Evolutionary conservation across 37 sponge, comb jelly and placozoan genomes (phyloP).

Genomic region (Sycon ciliatum): DNA sequence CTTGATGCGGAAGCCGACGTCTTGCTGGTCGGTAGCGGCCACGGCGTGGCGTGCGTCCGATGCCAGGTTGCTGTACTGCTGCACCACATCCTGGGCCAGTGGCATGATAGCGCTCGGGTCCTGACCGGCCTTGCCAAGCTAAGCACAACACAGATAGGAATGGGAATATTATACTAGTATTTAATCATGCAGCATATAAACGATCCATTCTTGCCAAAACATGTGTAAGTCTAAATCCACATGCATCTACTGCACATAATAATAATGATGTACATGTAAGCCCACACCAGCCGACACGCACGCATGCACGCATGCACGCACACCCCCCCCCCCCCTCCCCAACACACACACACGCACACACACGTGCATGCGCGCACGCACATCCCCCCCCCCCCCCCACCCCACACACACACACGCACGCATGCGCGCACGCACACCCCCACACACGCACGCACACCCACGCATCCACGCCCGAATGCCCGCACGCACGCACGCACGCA

Average conservation of each 20-base stretch:
- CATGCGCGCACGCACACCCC: background rate
- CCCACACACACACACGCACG: background rate
- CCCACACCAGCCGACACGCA: background rate
- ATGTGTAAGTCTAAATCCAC: background rate
- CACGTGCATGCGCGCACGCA: background rate
- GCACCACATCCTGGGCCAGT: slow-evolving; percentile 30
- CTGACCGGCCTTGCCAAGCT: slow-evolving; percentile 13
- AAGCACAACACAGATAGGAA: no score
- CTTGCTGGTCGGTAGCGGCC: slow-evolving; percentile 47
- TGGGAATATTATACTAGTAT: no score
- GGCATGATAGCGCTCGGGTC: slow-evolving; percentile 19
- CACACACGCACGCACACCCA: background rate
- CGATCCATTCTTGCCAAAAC: no score
- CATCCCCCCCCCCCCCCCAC: background rate
- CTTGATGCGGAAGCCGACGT: slow-evolving; percentile 35
- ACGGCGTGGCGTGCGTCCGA: slow-evolving; percentile 56
- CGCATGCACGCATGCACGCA: background rate
- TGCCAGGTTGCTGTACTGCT: slow-evolving; percentile 43
- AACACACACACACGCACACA: background rate
- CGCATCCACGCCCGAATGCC: background rate
- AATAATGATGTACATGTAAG: background rate
- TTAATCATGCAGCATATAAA: no score
- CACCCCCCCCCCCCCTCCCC: background rate
- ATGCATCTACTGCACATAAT: background rate
- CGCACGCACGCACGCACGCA: background rate